phyloP scores from a whole-genome alignment of 2,797 vertebrate species.

The Pseudomugil gertrudae region DNA sequence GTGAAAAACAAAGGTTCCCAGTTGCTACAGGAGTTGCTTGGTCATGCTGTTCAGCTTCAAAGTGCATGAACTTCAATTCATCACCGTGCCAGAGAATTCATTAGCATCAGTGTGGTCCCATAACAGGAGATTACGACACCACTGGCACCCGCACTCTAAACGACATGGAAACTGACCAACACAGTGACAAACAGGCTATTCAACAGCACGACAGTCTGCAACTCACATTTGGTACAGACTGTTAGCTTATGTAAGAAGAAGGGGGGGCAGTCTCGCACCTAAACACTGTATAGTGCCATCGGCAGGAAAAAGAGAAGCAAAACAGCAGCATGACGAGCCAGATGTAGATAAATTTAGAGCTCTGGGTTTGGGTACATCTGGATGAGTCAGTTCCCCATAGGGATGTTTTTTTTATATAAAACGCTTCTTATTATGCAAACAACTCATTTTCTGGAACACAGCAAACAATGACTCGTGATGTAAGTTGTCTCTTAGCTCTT shows the following conservation, averaged over 20 bases:
- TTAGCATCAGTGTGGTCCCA: slow-evolving; percentile 55
- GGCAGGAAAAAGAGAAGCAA: background rate
- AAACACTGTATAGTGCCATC: slow-evolving; percentile 6
- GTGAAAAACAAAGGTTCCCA: slow-evolving; percentile 1
- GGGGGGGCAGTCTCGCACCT: slow-evolving; percentile 26
- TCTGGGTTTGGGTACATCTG: slow-evolving; percentile 30
- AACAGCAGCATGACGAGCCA: slow-evolving; percentile 16
- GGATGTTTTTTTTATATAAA: slow-evolving; percentile 33
- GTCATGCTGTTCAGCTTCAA: slow-evolving; percentile 43
- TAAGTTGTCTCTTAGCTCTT: background rate
- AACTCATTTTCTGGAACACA: slow-evolving; percentile 20
- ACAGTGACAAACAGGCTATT: slow-evolving; percentile 76
- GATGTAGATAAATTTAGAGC: slow-evolving; percentile 48
- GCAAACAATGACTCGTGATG: slow-evolving; percentile 21
- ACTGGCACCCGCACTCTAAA: slow-evolving; percentile 62
- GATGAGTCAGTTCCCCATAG: slow-evolving; percentile 51
- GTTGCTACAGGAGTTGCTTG: slow-evolving; percentile 21
- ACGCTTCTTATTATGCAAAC: slow-evolving; percentile 21
- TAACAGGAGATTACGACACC: slow-evolving; percentile 66
- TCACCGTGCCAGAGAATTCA: slow-evolving; percentile 60
- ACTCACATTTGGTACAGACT: slow-evolving; percentile 50
- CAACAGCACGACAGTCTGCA: slow-evolving; percentile 52
- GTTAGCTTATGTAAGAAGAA: slow-evolving; percentile 61
- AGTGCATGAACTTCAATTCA: slow-evolving; percentile 59
- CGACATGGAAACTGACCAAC: slow-evolving; percentile 77